phyloP scores from a whole-genome alignment of 2,797 vertebrate genomes.

The Gymnothorax javanicus region DNA sequence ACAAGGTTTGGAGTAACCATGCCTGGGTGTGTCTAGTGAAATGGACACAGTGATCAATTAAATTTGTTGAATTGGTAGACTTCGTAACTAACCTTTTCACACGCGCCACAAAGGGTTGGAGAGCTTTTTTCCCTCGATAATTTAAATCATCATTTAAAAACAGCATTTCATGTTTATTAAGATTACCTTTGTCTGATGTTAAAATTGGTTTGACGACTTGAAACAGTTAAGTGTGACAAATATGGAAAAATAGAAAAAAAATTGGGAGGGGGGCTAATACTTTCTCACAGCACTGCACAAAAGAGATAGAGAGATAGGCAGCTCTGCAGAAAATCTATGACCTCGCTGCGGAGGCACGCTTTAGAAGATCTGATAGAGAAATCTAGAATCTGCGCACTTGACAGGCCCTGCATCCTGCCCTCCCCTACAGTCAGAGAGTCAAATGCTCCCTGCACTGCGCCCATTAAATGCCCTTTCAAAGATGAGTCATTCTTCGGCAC shows the following conservation, averaged over 20 bases:
- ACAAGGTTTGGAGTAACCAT: too few relatives aligned
- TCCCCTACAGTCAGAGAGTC: not conserved
- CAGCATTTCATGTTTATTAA: too few relatives aligned
- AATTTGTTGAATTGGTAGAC: too few relatives aligned
- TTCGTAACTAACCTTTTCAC: too few relatives aligned
- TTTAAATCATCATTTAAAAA: too few relatives aligned
- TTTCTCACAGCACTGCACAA: not conserved
- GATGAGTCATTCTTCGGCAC: not conserved
- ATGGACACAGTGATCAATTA: too few relatives aligned
- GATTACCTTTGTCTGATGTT: too few relatives aligned
- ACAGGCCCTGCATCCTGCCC: constrained; percentile 11
- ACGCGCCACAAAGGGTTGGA: too few relatives aligned
- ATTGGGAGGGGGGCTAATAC: not conserved
- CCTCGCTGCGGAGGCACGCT: not conserved
- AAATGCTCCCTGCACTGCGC: not conserved
- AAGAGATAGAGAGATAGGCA: not conserved
- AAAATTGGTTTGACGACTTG: too few relatives aligned
- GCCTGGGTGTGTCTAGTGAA: too few relatives aligned
- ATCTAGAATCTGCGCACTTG: constrained; percentile 13
- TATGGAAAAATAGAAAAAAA: not conserved
- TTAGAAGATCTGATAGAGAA: constrained; percentile 9
- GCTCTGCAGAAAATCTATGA: not conserved
- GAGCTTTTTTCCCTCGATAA: too few relatives aligned
- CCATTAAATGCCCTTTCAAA: constrained; percentile 16
- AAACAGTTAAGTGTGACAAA: not conserved